Percentiles rank a stretch among this genome's conserved stretches.
Evolutionary conservation across 2,797 vertebrate species (phyloP).

Genomic region (Tachyglossus aculeatus): DNA sequence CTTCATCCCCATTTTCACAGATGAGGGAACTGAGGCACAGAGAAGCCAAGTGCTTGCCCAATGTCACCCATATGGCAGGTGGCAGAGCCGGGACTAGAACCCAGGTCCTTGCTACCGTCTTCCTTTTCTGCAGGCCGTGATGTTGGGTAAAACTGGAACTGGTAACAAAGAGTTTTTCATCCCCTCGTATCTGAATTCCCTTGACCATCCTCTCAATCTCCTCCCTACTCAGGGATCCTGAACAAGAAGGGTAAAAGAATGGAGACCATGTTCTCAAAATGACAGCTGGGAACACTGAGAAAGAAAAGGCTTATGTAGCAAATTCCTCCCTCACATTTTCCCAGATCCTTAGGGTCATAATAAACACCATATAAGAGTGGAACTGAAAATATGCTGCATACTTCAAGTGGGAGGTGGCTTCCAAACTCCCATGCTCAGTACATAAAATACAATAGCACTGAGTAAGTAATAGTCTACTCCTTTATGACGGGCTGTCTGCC

Average conservation of each 20-base stretch:
- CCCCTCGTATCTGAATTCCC: background rate
- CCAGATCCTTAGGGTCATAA: background rate
- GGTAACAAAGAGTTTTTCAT: background rate
- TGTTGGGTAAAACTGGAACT: background rate
- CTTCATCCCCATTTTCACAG: too few relatives aligned
- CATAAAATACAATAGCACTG: background rate
- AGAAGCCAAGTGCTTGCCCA: too few relatives aligned
- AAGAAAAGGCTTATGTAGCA: too few relatives aligned
- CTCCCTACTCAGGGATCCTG: background rate
- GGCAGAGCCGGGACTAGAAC: too few relatives aligned
- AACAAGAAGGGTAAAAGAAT: background rate
- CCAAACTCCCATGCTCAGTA: constrained; percentile 11
- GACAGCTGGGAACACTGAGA: too few relatives aligned
- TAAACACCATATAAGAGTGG: constrained; percentile 7
- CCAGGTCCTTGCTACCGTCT: too few relatives aligned
- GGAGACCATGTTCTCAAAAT: background rate
- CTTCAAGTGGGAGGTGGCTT: background rate
- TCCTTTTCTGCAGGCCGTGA: too few relatives aligned
- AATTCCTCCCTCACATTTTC: too few relatives aligned
- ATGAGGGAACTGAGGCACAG: too few relatives aligned
- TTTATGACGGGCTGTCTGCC: background rate
- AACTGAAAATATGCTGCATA: constrained; percentile 17
- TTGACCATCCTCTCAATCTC: background rate
- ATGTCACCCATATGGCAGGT: too few relatives aligned
- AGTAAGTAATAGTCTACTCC: too few relatives aligned